A percentile compares a stretch with the other conserved stretches of the same genome.
Evolutionary conservation across 2,888 invertebrate genomes (phyloP).

Genomic region (Drosophila formosana): DNA sequence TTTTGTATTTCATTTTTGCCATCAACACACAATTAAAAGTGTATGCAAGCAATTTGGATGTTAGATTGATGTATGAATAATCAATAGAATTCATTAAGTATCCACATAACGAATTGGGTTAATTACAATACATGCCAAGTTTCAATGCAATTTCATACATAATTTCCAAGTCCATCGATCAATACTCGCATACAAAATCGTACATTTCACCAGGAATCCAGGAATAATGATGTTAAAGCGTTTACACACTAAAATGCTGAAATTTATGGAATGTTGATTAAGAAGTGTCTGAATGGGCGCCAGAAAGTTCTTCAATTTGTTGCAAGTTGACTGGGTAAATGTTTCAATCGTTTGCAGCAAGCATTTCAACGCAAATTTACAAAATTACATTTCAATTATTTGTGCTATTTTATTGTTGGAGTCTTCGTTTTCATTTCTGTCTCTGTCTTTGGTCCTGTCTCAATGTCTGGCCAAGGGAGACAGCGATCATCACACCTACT

Average conservation of each 20-base stretch:
- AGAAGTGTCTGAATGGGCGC: slow-evolving; percentile 33
- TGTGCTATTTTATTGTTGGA: slow-evolving; percentile 69
- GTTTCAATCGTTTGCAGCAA: slow-evolving; percentile 54
- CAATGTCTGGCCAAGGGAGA: slow-evolving; percentile 29
- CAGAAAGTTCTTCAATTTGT: slow-evolving; percentile 28
- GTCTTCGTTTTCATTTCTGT: slow-evolving; percentile 10
- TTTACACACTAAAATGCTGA: slow-evolving; percentile 47
- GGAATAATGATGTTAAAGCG: slow-evolving; percentile 10
- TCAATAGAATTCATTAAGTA: slow-evolving; percentile 18
- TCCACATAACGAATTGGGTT: slow-evolving; percentile 58
- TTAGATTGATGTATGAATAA: slow-evolving; percentile 19
- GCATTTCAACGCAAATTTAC: slow-evolving; percentile 48
- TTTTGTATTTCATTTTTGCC: slow-evolving; percentile 16
- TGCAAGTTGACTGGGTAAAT: slow-evolving; percentile 36
- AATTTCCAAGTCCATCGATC: slow-evolving; percentile 15
- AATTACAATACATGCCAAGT: slow-evolving; percentile 42
- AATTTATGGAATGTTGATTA: slow-evolving; percentile 73
- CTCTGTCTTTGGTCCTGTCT: slow-evolving; percentile 1
- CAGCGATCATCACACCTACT: slow-evolving; percentile 76
- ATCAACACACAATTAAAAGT: slow-evolving; percentile 54
- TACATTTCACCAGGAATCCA: not conserved
- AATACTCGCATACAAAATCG: slow-evolving; percentile 1
- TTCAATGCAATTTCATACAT: slow-evolving; percentile 54
- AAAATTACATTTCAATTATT: slow-evolving; percentile 78
- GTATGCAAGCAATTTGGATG: not conserved